Percentiles rank a stretch among this genome's conserved stretches.
phyloP scores from a whole-genome alignment of 2,888 invertebrate species.

The Augochlorella aurata region DNA sequence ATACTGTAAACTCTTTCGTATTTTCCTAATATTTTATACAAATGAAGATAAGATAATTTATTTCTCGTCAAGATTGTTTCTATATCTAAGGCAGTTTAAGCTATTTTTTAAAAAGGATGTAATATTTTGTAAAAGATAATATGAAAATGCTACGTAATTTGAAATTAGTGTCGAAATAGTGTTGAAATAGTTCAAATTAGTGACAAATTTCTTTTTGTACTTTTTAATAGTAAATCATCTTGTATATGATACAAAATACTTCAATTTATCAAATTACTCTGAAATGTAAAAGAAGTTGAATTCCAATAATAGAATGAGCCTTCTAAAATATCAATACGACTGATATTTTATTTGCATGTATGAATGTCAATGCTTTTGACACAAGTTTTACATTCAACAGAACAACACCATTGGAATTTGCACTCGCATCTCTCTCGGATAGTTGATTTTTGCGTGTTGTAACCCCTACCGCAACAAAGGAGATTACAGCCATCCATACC shows the following conservation, averaged over 20 bases:
- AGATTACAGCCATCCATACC: conserved; percentile 92
- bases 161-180: background rate
- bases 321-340: conserved; percentile 3
- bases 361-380: conserved; percentile 89
- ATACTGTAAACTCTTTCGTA: background rate
- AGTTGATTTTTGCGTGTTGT: conserved; percentile 91
- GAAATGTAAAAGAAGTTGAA: background rate
- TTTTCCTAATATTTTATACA: too few species aligned
- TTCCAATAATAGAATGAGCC: conserved; percentile 7
- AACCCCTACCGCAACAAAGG: conserved; percentile 96
- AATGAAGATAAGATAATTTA: too few species aligned
- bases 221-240: background rate
- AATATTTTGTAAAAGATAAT: background rate
- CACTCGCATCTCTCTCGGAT: conserved; percentile 93
- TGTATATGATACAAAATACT: conserved; percentile 6
- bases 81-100: conserved; percentile 3
- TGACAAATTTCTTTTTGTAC: background rate
- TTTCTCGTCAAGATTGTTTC: background rate
- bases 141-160: background rate
- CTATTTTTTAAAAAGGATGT: conserved; percentile 1
- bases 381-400: conserved; percentile 95
- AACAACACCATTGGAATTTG: conserved; percentile 98
- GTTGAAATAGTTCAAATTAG: too few species aligned
- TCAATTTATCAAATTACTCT: conserved; percentile 1
- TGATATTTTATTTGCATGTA: conserved; percentile 89